Conservation (phyloP, 2,888 invertebrate genomes). For the Macrophya alboannulata region DNA sequence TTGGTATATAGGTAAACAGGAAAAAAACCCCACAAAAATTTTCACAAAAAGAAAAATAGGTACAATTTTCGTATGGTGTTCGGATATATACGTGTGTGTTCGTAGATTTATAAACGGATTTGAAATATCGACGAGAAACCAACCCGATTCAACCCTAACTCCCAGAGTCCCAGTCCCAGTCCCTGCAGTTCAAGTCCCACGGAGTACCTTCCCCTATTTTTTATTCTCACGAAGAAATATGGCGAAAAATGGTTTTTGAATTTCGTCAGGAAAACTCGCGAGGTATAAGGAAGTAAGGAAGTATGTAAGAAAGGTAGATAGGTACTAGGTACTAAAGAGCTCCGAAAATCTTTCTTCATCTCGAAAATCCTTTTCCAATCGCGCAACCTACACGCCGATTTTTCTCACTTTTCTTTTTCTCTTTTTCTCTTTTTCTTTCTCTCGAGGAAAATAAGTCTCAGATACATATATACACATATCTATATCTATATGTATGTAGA, state of each 20-base stretch:
- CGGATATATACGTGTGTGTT: neutral
- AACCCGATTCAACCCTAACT: no score
- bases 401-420: neutral
- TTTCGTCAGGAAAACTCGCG: neutral
- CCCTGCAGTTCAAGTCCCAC: no score
- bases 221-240: neutral
- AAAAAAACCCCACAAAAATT: neutral
- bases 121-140: neutral
- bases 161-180: neutral
- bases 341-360: slow-evolving; percentile 19
- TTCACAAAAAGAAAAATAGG: neutral
- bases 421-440: no score
- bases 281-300: no score
- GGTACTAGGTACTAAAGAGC: neutral
- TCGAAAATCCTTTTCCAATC: slow-evolving; percentile 42
- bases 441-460: neutral
- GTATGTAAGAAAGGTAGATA: neutral
- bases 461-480: neutral
- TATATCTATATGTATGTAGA: neutral
- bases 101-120: slow-evolving; percentile 1
- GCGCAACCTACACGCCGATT: neutral
- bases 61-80: neutral
- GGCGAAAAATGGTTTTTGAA: neutral
- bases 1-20: neutral
- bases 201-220: neutral